Evolutionary conservation across 2,113 vertebrate species (phyloP), one percentile per base, ranked within the genome.

Genomic region (Odobenus rosmarus): DNA sequence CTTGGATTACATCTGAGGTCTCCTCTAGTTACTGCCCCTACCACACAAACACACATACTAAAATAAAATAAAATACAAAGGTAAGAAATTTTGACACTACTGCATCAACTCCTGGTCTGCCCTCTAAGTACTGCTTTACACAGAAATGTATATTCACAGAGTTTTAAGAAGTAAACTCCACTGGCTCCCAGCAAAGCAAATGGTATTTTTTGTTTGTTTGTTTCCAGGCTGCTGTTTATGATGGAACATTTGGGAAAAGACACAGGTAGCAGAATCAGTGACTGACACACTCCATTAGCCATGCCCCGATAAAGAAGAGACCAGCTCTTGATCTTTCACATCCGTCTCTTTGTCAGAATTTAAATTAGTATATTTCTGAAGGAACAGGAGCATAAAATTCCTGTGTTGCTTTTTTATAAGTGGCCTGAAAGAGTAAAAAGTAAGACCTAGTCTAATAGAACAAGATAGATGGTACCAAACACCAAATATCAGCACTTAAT

Each of bases 81-180:
- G 57, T 79, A 31, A 96, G 64, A 95, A 77, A 77, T 10, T 33
- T 18, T 87, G 59, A 26, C 36, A 92, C 12, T 26, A 51, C 13
- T 53, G 7, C 15, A 64, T 71, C 2, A n/a, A 51, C 23, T 71
- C 51, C 74, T 26, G 51, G 14, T 77, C 67, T 88, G 19, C 53
- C 42, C 42, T 72, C 21, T 71, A 55, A 90, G 31, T 62, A 82
- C 0, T 46, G 5, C 31, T 97, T 89, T 71, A 82, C 51, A 86
- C 28, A 59, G 10, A 89, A 82, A 77, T 42, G 10, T 42, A 19
- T 18, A 62, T 49, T 18, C 71, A 91, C 24, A 80, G 36, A 76
- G 33, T 42, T 94, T 93, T 53, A n/a, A 31, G 77, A n/a, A 92
- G 64, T 61, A 95, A 96, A 89, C 11, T 42, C 71, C 93, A 96